phyloP scores from a whole-genome alignment of 2,797 vertebrate species.

The Dipus sagitta region DNA sequence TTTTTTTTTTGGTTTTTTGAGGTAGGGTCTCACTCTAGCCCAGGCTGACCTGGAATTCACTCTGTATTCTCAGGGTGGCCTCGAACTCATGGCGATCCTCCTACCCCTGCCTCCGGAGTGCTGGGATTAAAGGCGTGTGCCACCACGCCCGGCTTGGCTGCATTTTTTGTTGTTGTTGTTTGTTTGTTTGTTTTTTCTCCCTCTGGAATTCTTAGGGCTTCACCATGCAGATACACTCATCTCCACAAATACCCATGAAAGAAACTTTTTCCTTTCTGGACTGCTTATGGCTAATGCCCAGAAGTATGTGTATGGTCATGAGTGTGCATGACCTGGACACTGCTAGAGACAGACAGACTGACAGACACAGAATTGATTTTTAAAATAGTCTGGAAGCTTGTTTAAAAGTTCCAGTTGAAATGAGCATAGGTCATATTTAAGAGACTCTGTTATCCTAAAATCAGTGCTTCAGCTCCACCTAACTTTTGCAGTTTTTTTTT shows the following conservation, averaged over 20 bases:
- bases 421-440: slow-evolving; percentile 60
- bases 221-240: accelerated
- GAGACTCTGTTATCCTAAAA: slow-evolving; percentile 82
- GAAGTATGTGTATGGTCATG: not conserved
- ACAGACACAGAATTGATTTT: not conserved
- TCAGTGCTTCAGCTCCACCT: slow-evolving; percentile 86
- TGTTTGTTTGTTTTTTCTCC: no score
- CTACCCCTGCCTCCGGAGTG: no score
- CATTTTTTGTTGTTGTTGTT: no score
- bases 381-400: not conserved
- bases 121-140: no score
- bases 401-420: slow-evolving; percentile 63
- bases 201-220: slow-evolving; percentile 7
- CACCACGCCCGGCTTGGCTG: no score
- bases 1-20: no score
- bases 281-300: slow-evolving; percentile 67
- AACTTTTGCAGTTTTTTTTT: slow-evolving; percentile 80
- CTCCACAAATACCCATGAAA: slow-evolving; percentile 55
- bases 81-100: no score
- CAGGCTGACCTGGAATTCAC: no score
- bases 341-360: not conserved
- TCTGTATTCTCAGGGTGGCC: no score
- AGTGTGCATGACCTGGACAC: not conserved
- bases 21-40: no score
- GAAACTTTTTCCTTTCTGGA: slow-evolving; percentile 71